Evolutionary conservation across 1,140 invertebrate species (phyloP).

Genomic region (Calephelis nemesis): DNA sequence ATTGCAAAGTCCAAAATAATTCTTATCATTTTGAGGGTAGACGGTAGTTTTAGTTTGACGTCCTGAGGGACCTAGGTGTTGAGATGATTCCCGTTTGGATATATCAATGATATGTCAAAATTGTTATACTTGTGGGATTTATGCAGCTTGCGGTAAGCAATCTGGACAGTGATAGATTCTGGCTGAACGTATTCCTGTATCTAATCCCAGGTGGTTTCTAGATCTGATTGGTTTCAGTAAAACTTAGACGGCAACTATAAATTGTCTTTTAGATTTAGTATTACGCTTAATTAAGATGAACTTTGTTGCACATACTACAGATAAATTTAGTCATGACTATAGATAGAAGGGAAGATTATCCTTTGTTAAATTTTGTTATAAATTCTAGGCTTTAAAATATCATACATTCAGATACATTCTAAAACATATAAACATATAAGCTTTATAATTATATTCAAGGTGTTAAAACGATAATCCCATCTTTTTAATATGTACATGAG

Average conservation of each 20-base stretch:
- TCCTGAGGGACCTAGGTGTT: constrained; percentile 58
- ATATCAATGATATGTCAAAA: constrained; percentile 74
- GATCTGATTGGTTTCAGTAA: constrained; percentile 29
- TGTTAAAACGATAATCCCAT: too few species aligned
- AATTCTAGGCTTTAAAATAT: too few species aligned
- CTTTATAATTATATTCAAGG: too few species aligned
- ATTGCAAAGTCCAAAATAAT: background rate
- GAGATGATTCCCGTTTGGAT: constrained; percentile 60
- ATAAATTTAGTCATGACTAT: too few species aligned
- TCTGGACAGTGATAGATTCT: constrained; percentile 45
- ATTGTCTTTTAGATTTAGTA: background rate
- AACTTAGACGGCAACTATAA: constrained; percentile 1
- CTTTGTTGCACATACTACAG: too few species aligned
- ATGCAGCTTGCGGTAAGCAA: constrained; percentile 37
- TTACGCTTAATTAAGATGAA: too few species aligned
- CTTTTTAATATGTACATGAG: too few species aligned
- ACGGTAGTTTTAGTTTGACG: constrained; percentile 32
- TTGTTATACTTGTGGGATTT: constrained; percentile 63
- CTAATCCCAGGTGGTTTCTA: constrained; percentile 28
- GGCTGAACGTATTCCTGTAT: constrained; percentile 32
- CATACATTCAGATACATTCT: too few species aligned
- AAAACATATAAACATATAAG: too few species aligned
- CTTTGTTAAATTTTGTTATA: too few species aligned
- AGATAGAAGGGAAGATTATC: too few species aligned
- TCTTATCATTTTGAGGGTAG: background rate